Conservation (phyloP, 2,113 vertebrate species). For the Ibidorhyncha struthersii region DNA sequence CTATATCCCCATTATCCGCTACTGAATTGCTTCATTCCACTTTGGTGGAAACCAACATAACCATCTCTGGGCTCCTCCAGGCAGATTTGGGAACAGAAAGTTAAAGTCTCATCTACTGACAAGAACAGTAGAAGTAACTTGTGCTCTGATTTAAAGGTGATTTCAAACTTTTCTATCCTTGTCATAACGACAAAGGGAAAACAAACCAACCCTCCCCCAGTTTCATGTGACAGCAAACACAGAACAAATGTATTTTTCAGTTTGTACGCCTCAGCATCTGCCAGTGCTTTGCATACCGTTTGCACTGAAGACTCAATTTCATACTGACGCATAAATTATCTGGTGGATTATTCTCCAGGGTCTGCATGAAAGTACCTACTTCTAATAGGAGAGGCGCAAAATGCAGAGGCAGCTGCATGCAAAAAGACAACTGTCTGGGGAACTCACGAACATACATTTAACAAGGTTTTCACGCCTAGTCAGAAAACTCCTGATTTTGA, state of each 20-base stretch:
- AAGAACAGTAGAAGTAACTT: not conserved
- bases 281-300: not conserved
- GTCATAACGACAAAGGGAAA: not conserved
- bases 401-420: not conserved
- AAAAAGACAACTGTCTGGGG: not conserved
- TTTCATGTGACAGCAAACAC: not conserved
- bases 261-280: not conserved
- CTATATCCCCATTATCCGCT: not conserved
- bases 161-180: not conserved
- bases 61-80: not conserved
- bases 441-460: not conserved
- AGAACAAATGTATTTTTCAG: not conserved
- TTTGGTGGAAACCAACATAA: not conserved
- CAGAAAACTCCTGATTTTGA: not conserved
- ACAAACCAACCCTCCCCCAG: not conserved
- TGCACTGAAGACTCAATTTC: not conserved
- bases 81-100: not conserved
- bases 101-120: not conserved
- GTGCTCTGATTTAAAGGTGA: not conserved
- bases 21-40: not conserved
- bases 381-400: not conserved
- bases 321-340: not conserved
- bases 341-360: not conserved
- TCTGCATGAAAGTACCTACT: not conserved
- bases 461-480: not conserved